Conservation (phyloP, 1,140 invertebrate genomes). For the Lerema accius region DNA sequence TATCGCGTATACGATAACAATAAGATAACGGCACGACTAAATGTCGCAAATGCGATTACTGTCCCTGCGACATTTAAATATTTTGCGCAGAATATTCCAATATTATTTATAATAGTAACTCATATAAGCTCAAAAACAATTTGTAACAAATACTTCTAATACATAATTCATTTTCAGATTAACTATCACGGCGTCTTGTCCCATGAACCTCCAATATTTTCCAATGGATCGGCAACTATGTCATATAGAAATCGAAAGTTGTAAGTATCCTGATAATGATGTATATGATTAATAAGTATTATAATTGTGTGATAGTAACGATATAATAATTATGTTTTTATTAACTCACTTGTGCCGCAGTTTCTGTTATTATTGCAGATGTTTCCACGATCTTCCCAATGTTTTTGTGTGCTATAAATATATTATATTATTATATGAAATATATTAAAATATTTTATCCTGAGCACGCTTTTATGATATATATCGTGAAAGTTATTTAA, state of each 20-base stretch:
- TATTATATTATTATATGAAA: constrained; percentile 5
- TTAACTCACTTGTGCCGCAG: constrained; percentile 21
- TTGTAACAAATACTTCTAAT: constrained; percentile 7
- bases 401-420: constrained; percentile 26
- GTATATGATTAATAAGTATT: constrained; percentile 9
- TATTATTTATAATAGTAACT: too few relatives aligned
- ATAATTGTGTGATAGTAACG: not conserved
- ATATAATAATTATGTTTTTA: constrained; percentile 19
- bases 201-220: constrained; percentile 98
- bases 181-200: constrained; percentile 98
- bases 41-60: too few relatives aligned
- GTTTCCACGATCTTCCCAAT: constrained; percentile 19
- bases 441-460: constrained; percentile 20
- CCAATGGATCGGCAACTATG: constrained; percentile 99
- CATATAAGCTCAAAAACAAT: too few relatives aligned
- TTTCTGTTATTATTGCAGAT: constrained; percentile 27
- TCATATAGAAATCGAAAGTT: constrained; percentile 99
- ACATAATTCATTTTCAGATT: constrained; percentile 87
- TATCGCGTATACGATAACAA: too few relatives aligned
- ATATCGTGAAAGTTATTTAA: constrained; percentile 36
- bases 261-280: constrained; percentile 89
- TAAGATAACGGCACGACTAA: too few relatives aligned
- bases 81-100: too few relatives aligned
- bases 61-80: too few relatives aligned
- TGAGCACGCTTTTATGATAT: constrained; percentile 43